A percentile compares a stretch with the other conserved stretches of the same genome.
phyloP scores from a whole-genome alignment of 2,888 invertebrate species.

The Thecophora atra region DNA sequence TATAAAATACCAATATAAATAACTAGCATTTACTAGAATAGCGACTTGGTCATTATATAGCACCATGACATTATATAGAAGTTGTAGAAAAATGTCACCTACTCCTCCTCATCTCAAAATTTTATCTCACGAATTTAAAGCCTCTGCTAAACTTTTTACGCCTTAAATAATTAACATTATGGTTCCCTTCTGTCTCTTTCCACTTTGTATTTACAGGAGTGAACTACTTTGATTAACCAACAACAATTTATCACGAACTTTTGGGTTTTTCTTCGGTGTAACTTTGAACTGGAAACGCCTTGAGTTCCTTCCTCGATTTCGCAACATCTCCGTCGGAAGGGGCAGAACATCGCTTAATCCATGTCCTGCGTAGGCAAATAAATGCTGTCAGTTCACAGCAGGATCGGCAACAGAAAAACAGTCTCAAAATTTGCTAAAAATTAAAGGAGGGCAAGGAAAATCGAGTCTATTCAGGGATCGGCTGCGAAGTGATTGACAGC shows the following conservation, averaged over 20 bases:
- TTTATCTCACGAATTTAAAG: no score
- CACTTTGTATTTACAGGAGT: no score
- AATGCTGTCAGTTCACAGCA: constrained; percentile 18
- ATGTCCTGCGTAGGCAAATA: constrained; percentile 22
- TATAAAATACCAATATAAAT: no score
- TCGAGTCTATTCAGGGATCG: background rate
- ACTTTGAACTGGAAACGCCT: background rate
- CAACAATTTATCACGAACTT: constrained; percentile 6
- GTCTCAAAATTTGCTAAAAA: background rate
- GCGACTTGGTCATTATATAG: no score
- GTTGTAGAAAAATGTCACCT: no score
- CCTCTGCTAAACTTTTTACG: no score
- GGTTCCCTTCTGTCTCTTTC: no score
- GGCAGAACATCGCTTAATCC: background rate
- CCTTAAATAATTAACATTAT: no score
- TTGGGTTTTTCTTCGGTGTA: no score
- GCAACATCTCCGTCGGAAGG: constrained; percentile 5
- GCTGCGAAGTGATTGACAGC: constrained; percentile 19
- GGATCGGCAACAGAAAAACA: background rate
- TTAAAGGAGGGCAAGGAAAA: background rate
- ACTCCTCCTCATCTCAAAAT: no score
- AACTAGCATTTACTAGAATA: no score
- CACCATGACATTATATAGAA: no score
- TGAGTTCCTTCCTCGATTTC: background rate
- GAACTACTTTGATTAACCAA: background rate